These are phyloP conservation scores for Epizoanthus stellaris DNA, from an alignment of 92 coral and sea anemone species.

Conservation along the genomic window DNA sequence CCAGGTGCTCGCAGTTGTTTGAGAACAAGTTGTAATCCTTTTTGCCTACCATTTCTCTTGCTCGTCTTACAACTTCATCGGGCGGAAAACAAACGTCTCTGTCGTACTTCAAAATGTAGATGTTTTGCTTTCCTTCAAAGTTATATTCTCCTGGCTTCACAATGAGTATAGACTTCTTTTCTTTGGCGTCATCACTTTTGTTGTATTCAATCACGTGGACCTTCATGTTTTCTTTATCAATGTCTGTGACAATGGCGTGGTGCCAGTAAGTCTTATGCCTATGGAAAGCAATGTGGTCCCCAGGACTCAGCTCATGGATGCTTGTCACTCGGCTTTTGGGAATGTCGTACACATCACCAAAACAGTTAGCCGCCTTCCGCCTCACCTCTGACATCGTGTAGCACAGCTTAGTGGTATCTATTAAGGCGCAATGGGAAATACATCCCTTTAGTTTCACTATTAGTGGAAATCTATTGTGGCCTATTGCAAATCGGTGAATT, in stretches of 20 bases:
- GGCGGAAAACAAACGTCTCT: too few species aligned
- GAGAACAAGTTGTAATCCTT: too few species aligned
- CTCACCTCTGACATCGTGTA: neutral
- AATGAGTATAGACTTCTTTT: neutral
- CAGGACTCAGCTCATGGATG: conserved; percentile 19
- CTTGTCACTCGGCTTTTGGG: conserved; percentile 27
- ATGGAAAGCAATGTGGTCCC: conserved; percentile 41
- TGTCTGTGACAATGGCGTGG: conserved; percentile 45
- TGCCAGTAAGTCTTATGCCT: conserved; percentile 38
- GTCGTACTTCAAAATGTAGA: too few species aligned
- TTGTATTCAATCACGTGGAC: conserved; percentile 33
- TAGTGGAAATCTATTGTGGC: too few species aligned
- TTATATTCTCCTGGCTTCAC: neutral
- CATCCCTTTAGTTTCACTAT: too few species aligned
- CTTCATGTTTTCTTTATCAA: conserved; percentile 26
- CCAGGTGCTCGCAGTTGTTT: too few species aligned
- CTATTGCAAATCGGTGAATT: too few species aligned
- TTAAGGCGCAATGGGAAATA: too few species aligned
- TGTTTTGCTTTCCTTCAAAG: too few species aligned
- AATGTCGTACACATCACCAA: conserved; percentile 42
- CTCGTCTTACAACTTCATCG: too few species aligned
- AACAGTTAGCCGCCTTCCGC: conserved; percentile 21
- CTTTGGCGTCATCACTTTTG: neutral
- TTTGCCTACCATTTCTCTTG: too few species aligned
- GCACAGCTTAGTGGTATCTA: too few species aligned